Base-by-base conservation (phyloP, 2,888 invertebrate species). In the Patella depressa region DNA sequence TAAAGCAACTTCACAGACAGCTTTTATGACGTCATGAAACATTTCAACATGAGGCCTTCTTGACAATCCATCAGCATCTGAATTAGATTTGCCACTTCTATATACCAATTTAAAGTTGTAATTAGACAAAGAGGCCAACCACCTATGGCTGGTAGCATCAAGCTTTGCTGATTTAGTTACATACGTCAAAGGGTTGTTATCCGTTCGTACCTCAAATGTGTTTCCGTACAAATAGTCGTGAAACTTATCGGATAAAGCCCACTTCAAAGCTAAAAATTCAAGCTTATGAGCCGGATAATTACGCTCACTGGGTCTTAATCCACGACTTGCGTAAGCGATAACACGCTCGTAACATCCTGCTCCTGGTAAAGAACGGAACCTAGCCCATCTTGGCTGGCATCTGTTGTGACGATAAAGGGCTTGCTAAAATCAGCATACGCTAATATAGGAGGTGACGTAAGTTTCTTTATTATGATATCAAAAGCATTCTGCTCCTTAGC, bases 131-230 rank as follows among this genome's bases (percentile, higher is more conserved):
- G 19, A n/a, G n/a, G 24, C 65, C 19, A 65, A 65, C 65, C 65
- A 65, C 24, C 65, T 24, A 24, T 24, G 24, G 24, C 24, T 24
- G n/a, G 65, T 65, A 11, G 19, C 65, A 65, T 65, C 65, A 24
- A 65, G 24, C 24, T 65, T 65, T 11, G 65, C 65, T 24, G 65
- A 24, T 65, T n/a, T 65, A 3, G 24, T 24, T 12, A 65, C 24
- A 65, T 65, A 65, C 7, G 65, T 65, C 19, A 65, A 65, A 3
- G 65, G 65, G 14, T 65, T 65, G 65, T 65, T 65, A 65, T 65
- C 65, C 3, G 65, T 65, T 11, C 24, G 24, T 12, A 65, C 65
- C 24, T 24, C 24, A 24, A 24, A 24, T 24, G 24, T 24, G 24
- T 24, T 24, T 24, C 24, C 24, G 24, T 24, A 24, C 24, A 24